A percentile compares a stretch with the other conserved stretches of the same genome.
phyloP scores from a whole-genome alignment of 30 jellyfish, hydroid and myxozoan species.

The Cassiopea xamachana region DNA sequence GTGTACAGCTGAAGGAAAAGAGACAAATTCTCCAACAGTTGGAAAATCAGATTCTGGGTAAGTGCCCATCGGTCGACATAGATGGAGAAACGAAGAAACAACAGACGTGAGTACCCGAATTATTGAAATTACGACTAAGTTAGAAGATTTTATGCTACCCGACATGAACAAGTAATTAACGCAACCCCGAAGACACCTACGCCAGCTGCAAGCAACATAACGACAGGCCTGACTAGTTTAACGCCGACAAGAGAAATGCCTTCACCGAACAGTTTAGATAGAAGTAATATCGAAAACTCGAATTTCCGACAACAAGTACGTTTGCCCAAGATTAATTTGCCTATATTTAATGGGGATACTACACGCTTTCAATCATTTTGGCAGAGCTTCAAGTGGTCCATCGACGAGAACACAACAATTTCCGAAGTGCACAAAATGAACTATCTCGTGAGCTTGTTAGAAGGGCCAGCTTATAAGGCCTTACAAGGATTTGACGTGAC shows the following conservation, averaged over 20 bases:
- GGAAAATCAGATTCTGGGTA: too few species aligned
- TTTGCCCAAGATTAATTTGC: slow-evolving; percentile 3
- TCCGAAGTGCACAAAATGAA: slow-evolving; percentile 60
- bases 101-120: neutral
- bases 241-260: neutral
- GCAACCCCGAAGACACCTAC: too few species aligned
- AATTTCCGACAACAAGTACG: slow-evolving; percentile 30
- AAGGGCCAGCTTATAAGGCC: neutral
- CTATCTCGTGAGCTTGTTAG: slow-evolving; percentile 53
- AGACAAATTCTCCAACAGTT: too few species aligned
- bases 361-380: slow-evolving; percentile 1
- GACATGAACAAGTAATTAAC: neutral
- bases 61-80: neutral
- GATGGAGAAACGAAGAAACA: neutral
- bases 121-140: too few species aligned
- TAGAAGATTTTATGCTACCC: neutral
- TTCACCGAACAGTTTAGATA: neutral
- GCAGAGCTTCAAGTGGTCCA: slow-evolving; percentile 47
- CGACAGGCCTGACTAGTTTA: neutral
- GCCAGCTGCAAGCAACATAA: too few species aligned
- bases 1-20: too few species aligned
- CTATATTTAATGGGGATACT: slow-evolving; percentile 20
- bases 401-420: slow-evolving; percentile 33
- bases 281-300: neutral
- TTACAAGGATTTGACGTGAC: neutral